A percentile compares a stretch with the other conserved stretches of the same genome.
phyloP scores from a whole-genome alignment of 2,113 vertebrate genomes.

The Tyto alba region DNA sequence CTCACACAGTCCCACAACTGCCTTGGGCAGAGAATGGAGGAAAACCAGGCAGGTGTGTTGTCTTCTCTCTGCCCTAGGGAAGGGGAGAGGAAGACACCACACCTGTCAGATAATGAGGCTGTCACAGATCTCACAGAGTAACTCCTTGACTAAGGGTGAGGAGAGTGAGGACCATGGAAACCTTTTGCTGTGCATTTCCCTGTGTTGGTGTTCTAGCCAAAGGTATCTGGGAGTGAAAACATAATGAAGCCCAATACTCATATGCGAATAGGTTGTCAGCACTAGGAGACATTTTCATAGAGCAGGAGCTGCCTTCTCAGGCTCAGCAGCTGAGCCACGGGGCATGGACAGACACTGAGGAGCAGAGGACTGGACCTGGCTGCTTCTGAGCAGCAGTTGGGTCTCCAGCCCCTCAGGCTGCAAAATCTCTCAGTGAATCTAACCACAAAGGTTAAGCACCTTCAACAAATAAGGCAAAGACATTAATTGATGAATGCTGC shows the following conservation, averaged over 20 bases:
- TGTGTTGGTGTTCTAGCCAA: not conserved
- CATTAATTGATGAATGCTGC: rapidly evolving
- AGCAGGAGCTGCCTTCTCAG: not conserved
- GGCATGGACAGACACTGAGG: rapidly evolving
- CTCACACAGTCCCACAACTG: not conserved
- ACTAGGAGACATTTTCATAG: not conserved
- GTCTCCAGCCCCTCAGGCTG: not conserved
- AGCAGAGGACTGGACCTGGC: not conserved
- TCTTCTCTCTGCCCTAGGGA: not conserved
- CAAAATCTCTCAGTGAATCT: not conserved
- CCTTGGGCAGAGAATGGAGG: not conserved
- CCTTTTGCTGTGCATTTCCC: not conserved
- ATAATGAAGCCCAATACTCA: not conserved
- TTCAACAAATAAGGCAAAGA: not conserved
- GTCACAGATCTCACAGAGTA: not conserved
- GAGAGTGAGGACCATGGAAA: not conserved
- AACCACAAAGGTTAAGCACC: not conserved
- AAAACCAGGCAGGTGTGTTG: not conserved
- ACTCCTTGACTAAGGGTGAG: not conserved
- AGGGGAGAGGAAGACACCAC: not conserved
- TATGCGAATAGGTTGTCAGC: too few species aligned
- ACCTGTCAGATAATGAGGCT: not conserved
- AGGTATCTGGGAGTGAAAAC: not conserved
- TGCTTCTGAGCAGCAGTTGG: not conserved
- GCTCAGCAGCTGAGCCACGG: not conserved